Conservation (phyloP, 2,888 invertebrate genomes). For the Tipula vernalis region DNA sequence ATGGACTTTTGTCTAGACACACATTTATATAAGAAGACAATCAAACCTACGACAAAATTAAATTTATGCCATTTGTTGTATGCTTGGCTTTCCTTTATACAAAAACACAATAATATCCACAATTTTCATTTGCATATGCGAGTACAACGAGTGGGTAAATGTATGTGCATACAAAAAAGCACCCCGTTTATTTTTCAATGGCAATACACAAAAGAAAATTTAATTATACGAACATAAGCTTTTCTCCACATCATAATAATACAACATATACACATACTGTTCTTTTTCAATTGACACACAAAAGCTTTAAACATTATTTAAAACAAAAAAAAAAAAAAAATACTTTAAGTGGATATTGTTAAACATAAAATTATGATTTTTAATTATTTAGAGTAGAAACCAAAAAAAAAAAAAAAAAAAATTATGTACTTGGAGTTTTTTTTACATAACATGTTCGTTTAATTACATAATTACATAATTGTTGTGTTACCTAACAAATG, state of each 20-base stretch:
- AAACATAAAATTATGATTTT: background rate
- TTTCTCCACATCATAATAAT: background rate
- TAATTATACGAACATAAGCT: background rate
- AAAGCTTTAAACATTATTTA: background rate
- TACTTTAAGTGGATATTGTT: background rate
- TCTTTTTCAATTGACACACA: background rate
- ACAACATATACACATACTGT: background rate
- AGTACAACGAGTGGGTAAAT: background rate
- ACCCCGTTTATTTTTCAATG: background rate
- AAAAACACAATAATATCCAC: background rate
- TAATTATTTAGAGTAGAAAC: background rate
- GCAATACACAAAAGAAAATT: background rate
- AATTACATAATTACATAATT: background rate
- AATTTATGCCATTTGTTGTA: background rate
- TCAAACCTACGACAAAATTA: background rate
- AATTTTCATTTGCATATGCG: background rate
- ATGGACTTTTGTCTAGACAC: background rate
- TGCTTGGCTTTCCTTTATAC: background rate
- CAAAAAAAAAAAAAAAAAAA: background rate
- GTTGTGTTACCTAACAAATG: background rate
- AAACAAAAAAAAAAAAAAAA: background rate
- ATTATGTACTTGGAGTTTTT: background rate
- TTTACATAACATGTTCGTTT: background rate
- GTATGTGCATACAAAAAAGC: background rate
- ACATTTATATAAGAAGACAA: background rate